phyloP scores from a whole-genome alignment of 1,140 invertebrate species.

The Heliconius hewitsoni region DNA sequence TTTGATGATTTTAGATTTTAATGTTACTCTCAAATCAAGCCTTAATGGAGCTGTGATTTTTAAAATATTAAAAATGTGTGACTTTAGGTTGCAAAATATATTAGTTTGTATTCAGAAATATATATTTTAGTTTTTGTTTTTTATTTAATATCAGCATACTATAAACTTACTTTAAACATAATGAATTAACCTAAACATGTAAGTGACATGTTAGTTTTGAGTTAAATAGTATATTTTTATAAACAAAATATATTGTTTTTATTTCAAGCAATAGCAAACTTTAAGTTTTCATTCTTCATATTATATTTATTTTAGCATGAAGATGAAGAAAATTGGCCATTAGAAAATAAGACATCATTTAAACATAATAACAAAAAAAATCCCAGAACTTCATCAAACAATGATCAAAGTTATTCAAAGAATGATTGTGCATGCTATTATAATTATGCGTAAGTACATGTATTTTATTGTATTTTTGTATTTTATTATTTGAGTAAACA shows the following conservation, averaged over 20 bases:
- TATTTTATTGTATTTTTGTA: neutral
- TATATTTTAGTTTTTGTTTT: neutral
- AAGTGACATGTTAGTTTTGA: no score
- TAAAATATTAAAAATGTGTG: no score
- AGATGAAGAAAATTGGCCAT: conserved; percentile 72
- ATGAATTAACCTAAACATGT: no score
- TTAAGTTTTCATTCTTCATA: neutral
- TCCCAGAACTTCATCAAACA: conserved; percentile 46
- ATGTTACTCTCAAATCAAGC: no score
- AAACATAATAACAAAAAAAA: conserved; percentile 59
- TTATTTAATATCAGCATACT: neutral
- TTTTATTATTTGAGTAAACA: neutral
- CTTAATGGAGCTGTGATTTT: no score
- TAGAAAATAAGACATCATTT: conserved; percentile 61
- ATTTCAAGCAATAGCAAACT: no score
- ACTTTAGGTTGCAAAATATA: no score
- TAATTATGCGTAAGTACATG: conserved; percentile 65
- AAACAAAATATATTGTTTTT: no score
- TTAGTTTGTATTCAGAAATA: neutral
- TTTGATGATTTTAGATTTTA: neutral
- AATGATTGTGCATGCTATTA: conserved; percentile 74
- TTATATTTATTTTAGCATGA: conserved; percentile 58
- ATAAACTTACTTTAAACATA: neutral
- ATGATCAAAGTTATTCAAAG: conserved; percentile 52
- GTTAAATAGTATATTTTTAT: no score